Conservation (phyloP, 2,113 vertebrate genomes). For the Actinemys pallida region DNA sequence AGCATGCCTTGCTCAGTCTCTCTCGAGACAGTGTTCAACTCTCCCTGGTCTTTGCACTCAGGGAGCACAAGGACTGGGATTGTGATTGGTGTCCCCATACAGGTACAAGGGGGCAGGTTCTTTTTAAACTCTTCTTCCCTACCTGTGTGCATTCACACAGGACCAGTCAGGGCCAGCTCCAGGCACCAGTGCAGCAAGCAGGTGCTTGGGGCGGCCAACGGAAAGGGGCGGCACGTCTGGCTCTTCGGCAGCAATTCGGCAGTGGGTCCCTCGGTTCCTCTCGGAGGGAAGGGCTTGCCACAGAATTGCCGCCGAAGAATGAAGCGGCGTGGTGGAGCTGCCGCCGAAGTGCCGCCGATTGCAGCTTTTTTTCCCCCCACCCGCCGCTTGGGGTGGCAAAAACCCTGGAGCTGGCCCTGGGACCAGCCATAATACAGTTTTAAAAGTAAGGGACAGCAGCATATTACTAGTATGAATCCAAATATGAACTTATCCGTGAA, state of each 20-base stretch:
- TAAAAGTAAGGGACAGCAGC: background rate
- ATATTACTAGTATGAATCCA: background rate
- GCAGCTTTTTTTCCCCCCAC: too few relatives aligned
- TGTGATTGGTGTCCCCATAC: background rate
- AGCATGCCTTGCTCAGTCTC: background rate
- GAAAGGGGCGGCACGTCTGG: too few relatives aligned
- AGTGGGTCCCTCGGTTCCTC: too few relatives aligned
- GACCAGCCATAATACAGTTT: slow-evolving; percentile 1
- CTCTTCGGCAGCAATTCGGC: too few relatives aligned
- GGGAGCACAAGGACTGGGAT: background rate
- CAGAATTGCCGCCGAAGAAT: too few relatives aligned
- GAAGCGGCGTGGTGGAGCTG: too few relatives aligned
- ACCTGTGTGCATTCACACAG: background rate
- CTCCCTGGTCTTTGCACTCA: background rate
- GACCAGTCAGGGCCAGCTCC: background rate
- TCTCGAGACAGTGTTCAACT: background rate
- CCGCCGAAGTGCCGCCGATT: too few relatives aligned
- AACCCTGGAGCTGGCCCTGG: too few relatives aligned
- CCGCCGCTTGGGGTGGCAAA: too few relatives aligned
- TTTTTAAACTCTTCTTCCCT: background rate
- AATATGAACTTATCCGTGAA: background rate
- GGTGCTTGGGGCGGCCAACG: too few relatives aligned
- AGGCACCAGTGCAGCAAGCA: too few relatives aligned
- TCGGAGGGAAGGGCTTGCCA: too few relatives aligned
- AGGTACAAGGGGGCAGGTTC: background rate